phyloP scores from a whole-genome alignment of 1,140 invertebrate species.

The Drosophila melanogaster region DNA sequence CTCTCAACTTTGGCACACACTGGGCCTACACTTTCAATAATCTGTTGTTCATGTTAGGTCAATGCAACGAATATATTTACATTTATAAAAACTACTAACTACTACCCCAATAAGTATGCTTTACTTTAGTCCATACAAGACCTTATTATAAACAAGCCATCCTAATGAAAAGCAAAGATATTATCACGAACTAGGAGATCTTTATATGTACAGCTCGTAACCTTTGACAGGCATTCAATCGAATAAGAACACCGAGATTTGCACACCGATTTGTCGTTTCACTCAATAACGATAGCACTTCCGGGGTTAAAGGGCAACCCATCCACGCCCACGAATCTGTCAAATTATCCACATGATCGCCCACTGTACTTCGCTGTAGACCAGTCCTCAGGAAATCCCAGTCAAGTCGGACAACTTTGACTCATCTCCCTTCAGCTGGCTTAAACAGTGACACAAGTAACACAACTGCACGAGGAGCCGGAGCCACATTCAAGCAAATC shows the following conservation, averaged over 20 bases:
- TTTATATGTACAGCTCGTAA: neutral
- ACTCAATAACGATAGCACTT: conserved; percentile 38
- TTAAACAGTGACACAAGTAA: conserved; percentile 43
- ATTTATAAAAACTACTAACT: no score
- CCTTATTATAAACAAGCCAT: no score
- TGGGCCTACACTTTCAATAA: neutral
- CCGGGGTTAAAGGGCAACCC: conserved; percentile 19
- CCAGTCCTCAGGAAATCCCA: conserved; percentile 32
- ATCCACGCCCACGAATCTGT: conserved; percentile 37
- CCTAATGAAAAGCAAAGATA: neutral
- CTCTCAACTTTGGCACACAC: neutral
- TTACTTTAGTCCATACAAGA: neutral
- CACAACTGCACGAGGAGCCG: conserved; percentile 28
- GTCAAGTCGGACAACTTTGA: conserved; percentile 32
- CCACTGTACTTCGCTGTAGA: conserved; percentile 1
- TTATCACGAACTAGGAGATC: neutral
- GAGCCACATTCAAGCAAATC: conserved; percentile 67
- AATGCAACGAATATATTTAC: no score
- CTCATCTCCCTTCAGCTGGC: conserved; percentile 43
- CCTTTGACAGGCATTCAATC: neutral
- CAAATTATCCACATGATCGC: conserved; percentile 55
- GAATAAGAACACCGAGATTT: conserved; percentile 2
- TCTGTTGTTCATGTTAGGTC: neutral
- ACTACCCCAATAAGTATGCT: neutral
- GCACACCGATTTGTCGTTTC: conserved; percentile 14